Conservation (phyloP, 2,113 vertebrate genomes). For the Calypte anna region DNA sequence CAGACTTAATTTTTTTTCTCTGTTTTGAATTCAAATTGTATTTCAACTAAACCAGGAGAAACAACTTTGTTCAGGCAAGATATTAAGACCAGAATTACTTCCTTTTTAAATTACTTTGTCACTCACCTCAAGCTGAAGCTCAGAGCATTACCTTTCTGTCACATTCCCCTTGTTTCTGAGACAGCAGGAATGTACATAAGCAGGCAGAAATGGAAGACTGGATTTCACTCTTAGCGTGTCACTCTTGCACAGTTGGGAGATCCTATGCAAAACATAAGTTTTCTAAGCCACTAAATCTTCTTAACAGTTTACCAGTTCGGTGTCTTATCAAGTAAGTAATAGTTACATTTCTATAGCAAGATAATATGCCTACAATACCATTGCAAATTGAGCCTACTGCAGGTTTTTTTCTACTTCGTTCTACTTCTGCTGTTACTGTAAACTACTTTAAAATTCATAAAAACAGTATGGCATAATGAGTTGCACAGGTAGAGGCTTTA, state of each 20-base stretch:
- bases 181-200: slow-evolving; percentile 33
- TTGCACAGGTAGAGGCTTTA: neutral
- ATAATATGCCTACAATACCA: neutral
- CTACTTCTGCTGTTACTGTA: neutral
- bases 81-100: slow-evolving; percentile 58
- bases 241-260: neutral
- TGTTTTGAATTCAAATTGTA: slow-evolving; percentile 35
- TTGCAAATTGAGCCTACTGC: neutral
- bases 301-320: neutral
- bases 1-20: neutral
- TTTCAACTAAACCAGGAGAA: slow-evolving; percentile 48
- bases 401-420: neutral
- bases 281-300: slow-evolving; percentile 29
- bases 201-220: slow-evolving; percentile 50
- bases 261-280: slow-evolving; percentile 7
- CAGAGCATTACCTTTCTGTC: slow-evolving; percentile 62
- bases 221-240: slow-evolving; percentile 22
- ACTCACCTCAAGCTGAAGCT: slow-evolving; percentile 60
- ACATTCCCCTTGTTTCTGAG: slow-evolving; percentile 63
- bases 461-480: neutral
- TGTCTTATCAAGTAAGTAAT: slow-evolving; percentile 15
- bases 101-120: slow-evolving; percentile 65
- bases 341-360: neutral
- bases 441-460: slow-evolving; percentile 4
- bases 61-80: slow-evolving; percentile 50